Base-by-base conservation (phyloP, 64 coral and sea anemone genomes). In the Pocillopora verrucosa region DNA sequence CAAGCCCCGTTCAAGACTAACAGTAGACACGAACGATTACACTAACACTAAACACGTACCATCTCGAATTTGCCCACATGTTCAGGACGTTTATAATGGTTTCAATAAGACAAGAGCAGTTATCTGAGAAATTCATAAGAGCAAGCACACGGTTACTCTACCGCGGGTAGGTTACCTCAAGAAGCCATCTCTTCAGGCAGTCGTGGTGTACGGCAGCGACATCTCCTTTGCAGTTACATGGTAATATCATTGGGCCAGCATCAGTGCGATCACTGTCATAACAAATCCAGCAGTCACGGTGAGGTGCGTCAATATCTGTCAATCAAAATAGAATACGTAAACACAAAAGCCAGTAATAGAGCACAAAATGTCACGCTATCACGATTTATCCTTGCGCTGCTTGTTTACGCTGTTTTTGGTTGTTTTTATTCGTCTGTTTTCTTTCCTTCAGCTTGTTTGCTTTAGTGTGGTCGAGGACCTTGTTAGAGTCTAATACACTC, bases 161-260 rank as follows among this genome's bases (percentile, higher is more conserved):
- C 11, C 67, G 20, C 19, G 10, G 67, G 10, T 69, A n/a, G 38
- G 36, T 61, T 90, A 99, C 97, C 94, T 91, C 93, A 80, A 99
- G 64, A 12, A 99, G 79, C 97, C 97, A 99, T 90, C 94, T 89
- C 62, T 89, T 94, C 12, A 99, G 84, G 80, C 97, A 99, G 14
- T 95, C 93, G 72, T 99, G 97, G 63, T 99, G 97, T 67, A 99
- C 97, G 60, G 93, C 97, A 16, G 97, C 84, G 13, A 99, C 93
- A 89, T 99, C 97, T 61, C 97, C 97, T 24, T 95, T 99, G 58
- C 97, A 99, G 9, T 91, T 34, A 76, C 97, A 99, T 7, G 97
- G 97, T 80, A 95, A 99, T 95, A 99, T 99, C 88, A 99, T 99
- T 19, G 90, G 86, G 35, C 96, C 96, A 35, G 93, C 93, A 88